phyloP scores from a whole-genome alignment of 2,113 vertebrate genomes.

The Urocolius indicus region DNA sequence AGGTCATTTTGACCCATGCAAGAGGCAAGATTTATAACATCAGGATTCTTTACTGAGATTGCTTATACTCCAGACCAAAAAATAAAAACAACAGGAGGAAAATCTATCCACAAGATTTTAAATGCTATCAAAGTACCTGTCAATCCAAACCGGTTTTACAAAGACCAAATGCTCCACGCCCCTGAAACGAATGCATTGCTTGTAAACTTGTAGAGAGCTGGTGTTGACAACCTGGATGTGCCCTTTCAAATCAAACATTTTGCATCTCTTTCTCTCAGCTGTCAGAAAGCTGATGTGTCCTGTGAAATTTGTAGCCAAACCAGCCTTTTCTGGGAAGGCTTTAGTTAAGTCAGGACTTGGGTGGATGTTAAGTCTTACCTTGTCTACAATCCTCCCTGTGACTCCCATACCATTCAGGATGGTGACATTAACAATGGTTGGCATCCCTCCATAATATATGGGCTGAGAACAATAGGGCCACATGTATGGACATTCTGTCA shows the following conservation, averaged over 20 bases:
- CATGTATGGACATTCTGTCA: constrained; percentile 98
- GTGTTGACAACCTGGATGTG: neutral
- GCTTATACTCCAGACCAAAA: neutral
- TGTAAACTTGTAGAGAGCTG: neutral
- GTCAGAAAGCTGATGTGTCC: neutral
- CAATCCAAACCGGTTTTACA: neutral
- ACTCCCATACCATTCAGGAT: constrained; percentile 99
- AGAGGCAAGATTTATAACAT: neutral
- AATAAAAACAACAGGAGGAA: neutral
- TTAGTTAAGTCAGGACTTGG: neutral
- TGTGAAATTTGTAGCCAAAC: neutral
- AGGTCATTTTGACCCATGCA: neutral
- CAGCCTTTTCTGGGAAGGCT: neutral
- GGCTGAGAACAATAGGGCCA: constrained; percentile 99
- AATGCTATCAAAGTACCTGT: neutral
- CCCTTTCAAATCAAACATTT: neutral
- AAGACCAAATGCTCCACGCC: neutral
- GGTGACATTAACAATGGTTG: constrained; percentile 95
- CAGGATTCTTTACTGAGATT: neutral
- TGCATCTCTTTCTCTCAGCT: neutral
- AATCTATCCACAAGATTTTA: neutral
- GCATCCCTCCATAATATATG: constrained; percentile 99
- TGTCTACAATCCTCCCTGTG: constrained; percentile 94
- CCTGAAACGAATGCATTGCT: neutral
- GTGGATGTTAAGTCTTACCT: constrained; percentile 78